These are phyloP conservation scores for Drosophila guanche DNA, from an alignment of 1,140 invertebrate species.

Conservation along the genomic window DNA sequence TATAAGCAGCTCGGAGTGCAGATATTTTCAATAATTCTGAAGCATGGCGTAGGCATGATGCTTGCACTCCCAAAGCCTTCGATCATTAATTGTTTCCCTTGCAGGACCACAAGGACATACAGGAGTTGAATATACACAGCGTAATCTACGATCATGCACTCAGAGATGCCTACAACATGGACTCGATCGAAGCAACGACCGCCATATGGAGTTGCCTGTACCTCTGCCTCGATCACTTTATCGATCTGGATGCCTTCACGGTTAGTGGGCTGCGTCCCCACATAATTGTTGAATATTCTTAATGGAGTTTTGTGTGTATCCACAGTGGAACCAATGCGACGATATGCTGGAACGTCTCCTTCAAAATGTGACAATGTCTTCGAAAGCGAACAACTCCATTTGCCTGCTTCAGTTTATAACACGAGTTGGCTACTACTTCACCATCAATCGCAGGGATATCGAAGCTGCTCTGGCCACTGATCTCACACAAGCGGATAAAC, in stretches of 20 bases:
- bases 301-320: neutral
- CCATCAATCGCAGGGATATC: constrained; percentile 55
- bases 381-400: constrained; percentile 43
- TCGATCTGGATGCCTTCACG: constrained; percentile 40
- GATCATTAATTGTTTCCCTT: neutral
- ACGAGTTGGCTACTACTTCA: constrained; percentile 56
- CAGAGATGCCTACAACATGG: constrained; percentile 55
- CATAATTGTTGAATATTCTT: neutral
- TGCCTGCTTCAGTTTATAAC: constrained; percentile 57
- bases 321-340: constrained; percentile 69
- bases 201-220: constrained; percentile 61
- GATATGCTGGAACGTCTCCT: constrained; percentile 67
- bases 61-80: neutral
- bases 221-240: constrained; percentile 62
- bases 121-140: constrained; percentile 57
- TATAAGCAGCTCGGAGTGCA: constrained; percentile 59
- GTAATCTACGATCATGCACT: constrained; percentile 66
- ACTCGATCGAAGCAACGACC: constrained; percentile 33
- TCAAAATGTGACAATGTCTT: constrained; percentile 51
- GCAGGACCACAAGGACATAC: constrained; percentile 45
- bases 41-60: constrained; percentile 34
- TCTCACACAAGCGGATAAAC: constrained; percentile 15
- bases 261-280: constrained; percentile 8
- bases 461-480: constrained; percentile 28
- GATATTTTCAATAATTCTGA: constrained; percentile 52